Conservation (phyloP, 1,140 invertebrate species). For the Saccostrea echinata region DNA sequence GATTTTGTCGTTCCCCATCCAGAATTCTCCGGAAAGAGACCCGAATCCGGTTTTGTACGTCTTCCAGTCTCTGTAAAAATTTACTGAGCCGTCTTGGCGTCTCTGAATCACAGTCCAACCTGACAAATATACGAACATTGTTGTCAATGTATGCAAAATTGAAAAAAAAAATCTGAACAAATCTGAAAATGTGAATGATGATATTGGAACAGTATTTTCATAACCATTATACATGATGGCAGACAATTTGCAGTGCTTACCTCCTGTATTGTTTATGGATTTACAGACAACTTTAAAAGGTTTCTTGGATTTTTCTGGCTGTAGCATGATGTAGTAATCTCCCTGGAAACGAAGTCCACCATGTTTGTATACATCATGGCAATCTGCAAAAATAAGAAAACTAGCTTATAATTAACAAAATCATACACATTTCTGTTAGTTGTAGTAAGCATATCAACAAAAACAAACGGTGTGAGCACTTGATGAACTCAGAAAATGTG, state of each 20-base stretch:
- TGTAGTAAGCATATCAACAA: not conserved
- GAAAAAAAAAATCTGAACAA: too few species aligned
- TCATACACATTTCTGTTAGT: not conserved
- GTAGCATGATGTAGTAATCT: constrained; percentile 82
- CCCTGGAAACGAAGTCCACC: constrained; percentile 71
- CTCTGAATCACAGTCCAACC: constrained; percentile 92
- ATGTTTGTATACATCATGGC: constrained; percentile 69
- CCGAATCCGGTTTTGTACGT: constrained; percentile 85
- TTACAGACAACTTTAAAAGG: constrained; percentile 89
- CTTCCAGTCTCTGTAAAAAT: constrained; percentile 84
- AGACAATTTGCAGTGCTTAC: not conserved
- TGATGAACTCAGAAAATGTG: not conserved
- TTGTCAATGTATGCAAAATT: not conserved
- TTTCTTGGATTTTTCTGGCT: constrained; percentile 85
- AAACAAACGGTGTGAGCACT: not conserved
- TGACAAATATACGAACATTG: constrained; percentile 79
- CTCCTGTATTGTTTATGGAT: constrained; percentile 85
- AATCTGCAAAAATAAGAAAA: constrained; percentile 61
- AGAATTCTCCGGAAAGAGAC: constrained; percentile 82
- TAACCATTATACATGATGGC: too few species aligned
- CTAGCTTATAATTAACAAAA: not conserved
- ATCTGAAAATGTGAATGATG: too few species aligned
- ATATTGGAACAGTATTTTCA: too few species aligned
- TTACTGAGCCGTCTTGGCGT: constrained; percentile 87
- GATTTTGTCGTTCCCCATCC: constrained; percentile 85